phyloP scores from a whole-genome alignment of 1,140 invertebrate genomes.

The Cyclargus thomasi region DNA sequence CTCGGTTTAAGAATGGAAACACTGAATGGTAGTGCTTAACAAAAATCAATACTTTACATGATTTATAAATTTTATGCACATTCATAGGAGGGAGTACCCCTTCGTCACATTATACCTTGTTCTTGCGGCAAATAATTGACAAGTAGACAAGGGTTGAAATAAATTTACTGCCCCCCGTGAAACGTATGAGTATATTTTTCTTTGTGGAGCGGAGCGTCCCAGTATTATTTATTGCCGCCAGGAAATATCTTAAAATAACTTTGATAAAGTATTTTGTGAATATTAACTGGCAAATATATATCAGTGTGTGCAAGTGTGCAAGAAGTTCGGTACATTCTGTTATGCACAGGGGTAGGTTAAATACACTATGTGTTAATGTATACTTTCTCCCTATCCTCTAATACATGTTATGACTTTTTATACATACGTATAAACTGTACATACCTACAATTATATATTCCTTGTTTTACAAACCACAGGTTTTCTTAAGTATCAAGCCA shows the following conservation, averaged over 20 bases:
- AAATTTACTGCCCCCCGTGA: constrained; percentile 21
- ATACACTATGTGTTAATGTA: no score
- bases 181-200: not conserved
- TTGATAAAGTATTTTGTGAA: not conserved
- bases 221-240: not conserved
- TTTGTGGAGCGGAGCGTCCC: not conserved
- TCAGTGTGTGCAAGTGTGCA: no score
- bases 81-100: constrained; percentile 17
- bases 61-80: not conserved
- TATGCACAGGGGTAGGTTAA: no score
- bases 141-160: constrained; percentile 50
- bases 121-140: constrained; percentile 47
- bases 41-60: not conserved
- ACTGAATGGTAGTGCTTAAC: no score
- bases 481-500: no score
- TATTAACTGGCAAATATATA: constrained; percentile 3
- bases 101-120: constrained; percentile 35
- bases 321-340: not conserved
- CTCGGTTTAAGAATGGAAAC: not conserved
- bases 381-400: no score
- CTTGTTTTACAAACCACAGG: no score
- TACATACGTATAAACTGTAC: no score
- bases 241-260: not conserved
- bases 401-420: no score
- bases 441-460: no score